Evolutionary conservation across 2,888 invertebrate species (phyloP), one percentile per base, ranked within the genome.

Genomic region (Steinernema carpocapsae): DNA sequence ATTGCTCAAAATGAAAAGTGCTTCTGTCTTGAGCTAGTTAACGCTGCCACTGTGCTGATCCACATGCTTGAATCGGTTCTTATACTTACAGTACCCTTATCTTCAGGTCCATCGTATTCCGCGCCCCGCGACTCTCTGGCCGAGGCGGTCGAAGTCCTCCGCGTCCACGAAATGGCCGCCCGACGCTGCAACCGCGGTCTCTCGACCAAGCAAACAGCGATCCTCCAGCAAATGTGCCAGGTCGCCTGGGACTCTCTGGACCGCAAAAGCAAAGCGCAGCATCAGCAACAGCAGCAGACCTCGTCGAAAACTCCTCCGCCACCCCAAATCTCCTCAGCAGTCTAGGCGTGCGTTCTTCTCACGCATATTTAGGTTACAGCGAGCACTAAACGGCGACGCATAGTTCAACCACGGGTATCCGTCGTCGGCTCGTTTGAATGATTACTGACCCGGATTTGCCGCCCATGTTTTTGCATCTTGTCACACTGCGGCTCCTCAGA

Each of bases 181-280:
- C 52, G 48, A 14, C 52, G 48, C 19, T 56, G 29, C 56, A 72
- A 52, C 12, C 72, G 72, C 22, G 72, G 56, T 12, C 56, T 72
- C 12, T 24, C 22, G 22, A 48, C 43, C 1, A 43, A 72, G 37
- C 46, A 72, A 19, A 72, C 72, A 22, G 72, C 72, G 3, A 72
- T 72, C 32, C 46, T 72, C 7, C 72, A 72, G 24, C 72, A 72
- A 26, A 72, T 72, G 72, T 72, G 72, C 29, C 48, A 72, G 26
- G 72, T 72, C 12, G 72, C 72, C 12, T 72, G 72, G 72, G 48
- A 72, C n/a, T 72, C 72, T 24, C 56, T 72, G 22, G 72, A 72
- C 42, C 72, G 72, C 56, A 72, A 72, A n/a, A 64, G 64, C 64
- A 64, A 64, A 32, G 64, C 64, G 56, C 56, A 56, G 26, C 22